Evolutionary conservation across 2,888 invertebrate genomes (phyloP).

Genomic region (Malachius bipustulatus): DNA sequence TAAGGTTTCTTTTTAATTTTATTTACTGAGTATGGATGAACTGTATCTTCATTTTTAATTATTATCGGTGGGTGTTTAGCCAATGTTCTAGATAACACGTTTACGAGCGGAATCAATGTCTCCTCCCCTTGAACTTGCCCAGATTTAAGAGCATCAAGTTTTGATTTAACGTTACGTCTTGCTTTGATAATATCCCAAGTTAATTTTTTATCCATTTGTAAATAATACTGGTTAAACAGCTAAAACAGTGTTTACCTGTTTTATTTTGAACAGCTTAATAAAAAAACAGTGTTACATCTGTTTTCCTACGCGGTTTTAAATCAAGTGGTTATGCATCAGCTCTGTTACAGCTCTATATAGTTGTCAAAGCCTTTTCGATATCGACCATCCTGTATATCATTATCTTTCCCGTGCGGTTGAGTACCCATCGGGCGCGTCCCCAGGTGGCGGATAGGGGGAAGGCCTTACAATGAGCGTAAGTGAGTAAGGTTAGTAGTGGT

Average conservation of each 20-base stretch:
- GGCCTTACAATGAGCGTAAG: too few relatives aligned
- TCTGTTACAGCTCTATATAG: neutral
- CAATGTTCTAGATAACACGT: too few relatives aligned
- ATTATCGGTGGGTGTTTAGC: too few relatives aligned
- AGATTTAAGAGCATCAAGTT: slow-evolving; percentile 2
- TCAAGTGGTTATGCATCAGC: neutral
- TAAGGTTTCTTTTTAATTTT: neutral
- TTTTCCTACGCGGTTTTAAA: too few relatives aligned
- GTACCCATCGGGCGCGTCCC: too few relatives aligned
- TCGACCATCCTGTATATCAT: slow-evolving; percentile 5
- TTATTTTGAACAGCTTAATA: too few relatives aligned
- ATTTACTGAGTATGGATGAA: neutral
- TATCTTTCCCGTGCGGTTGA: too few relatives aligned
- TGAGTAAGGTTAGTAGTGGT: too few relatives aligned
- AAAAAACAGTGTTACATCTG: too few relatives aligned
- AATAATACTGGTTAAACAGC: neutral
- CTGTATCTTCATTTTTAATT: too few relatives aligned
- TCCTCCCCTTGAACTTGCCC: neutral
- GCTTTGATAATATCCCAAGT: neutral
- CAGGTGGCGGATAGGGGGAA: too few relatives aligned
- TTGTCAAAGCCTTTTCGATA: slow-evolving; percentile 8
- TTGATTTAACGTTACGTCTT: neutral
- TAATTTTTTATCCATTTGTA: slow-evolving; percentile 3
- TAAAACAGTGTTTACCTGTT: too few relatives aligned
- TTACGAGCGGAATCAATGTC: neutral